Evolutionary conservation across 2,113 vertebrate species (phyloP), one percentile per base, ranked within the genome.

Genomic region (Sinocyclocheilus anophthalmus): DNA sequence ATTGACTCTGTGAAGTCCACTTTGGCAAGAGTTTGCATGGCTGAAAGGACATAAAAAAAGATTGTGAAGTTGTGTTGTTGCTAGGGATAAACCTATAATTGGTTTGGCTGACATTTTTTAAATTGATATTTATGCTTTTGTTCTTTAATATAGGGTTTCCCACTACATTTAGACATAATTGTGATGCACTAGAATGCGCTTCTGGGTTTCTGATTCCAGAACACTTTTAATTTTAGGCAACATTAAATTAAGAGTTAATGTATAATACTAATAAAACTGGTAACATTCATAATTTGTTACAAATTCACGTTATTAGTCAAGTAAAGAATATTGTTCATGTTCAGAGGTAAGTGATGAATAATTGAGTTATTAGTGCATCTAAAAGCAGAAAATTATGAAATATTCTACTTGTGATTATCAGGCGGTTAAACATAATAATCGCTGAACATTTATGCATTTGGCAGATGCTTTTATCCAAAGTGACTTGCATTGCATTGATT

Each of bases 31-130:
- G 70, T 30, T 33, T 86, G 39, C 9, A 24, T 4, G 73, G 33
- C 75, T 88, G 63, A 65, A 88, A 81, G 67, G 85, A 76, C n/a
- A 69, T n/a, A 83, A 73, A 75, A 37, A 85, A 81, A 53, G 65
- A 65, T 76, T 69, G 16, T 48, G 5, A 48, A 50, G 72, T 39
- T 50, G 59, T 59, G 11, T 26, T 69, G 26, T 69, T 69, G 26
- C 65, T 69, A 69, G 30, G 7, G 14, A 69, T 4, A 33, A 33
- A 69, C 14, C 63, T 24, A 5, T 18, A 37, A 69, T 69, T n/a
- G 22, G 57, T 61, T n/a, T 61, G 57, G 6, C 55, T 59, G 55
- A 22, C 55, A 67, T 67, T 67, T 26, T 26, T 67, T 30, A 67
- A 69, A 69, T 69, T 16, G 5, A 69, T 69, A 69, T 69, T 67